A percentile compares a stretch with the other conserved stretches of the same genome.
Evolutionary conservation across 2,888 invertebrate genomes (phyloP).

Genomic region (Drosophila macrospina): DNA sequence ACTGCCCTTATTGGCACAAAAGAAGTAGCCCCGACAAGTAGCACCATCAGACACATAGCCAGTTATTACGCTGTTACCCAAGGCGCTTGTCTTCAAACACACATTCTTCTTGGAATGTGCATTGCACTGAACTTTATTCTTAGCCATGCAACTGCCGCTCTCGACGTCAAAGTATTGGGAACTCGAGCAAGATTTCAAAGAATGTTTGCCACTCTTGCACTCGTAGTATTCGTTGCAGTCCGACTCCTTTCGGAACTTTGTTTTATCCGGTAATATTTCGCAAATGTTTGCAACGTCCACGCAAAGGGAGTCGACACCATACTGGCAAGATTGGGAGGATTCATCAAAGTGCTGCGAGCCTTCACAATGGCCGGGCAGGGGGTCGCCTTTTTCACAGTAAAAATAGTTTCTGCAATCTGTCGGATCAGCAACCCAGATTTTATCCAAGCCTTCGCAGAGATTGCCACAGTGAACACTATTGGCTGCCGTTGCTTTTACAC

Average conservation of each 20-base stretch:
- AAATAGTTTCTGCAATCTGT: constrained; percentile 72
- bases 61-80: constrained; percentile 2
- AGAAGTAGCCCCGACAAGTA: constrained; percentile 81
- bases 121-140: constrained; percentile 55
- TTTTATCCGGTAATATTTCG: constrained; percentile 65
- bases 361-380: constrained; percentile 55
- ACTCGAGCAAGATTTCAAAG: constrained; percentile 32
- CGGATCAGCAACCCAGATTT: constrained; percentile 70
- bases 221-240: constrained; percentile 77
- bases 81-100: constrained; percentile 46
- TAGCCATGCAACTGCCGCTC: constrained; percentile 55
- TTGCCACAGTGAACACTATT: constrained; percentile 68
- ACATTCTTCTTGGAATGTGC: constrained; percentile 64
- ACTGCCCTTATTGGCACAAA: constrained; percentile 52
- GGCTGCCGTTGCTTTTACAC: constrained; percentile 52
- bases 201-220: constrained; percentile 59
- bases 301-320: constrained; percentile 64
- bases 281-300: constrained; percentile 76
- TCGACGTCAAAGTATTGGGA: constrained; percentile 72
- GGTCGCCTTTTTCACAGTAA: constrained; percentile 66
- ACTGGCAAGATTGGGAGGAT: constrained; percentile 65
- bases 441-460: constrained; percentile 62
- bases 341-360: constrained; percentile 69
- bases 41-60: constrained; percentile 62
- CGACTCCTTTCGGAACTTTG: constrained; percentile 64